Base-by-base conservation (phyloP, 2,888 invertebrate genomes). In the Pseudococcus longispinus region DNA sequence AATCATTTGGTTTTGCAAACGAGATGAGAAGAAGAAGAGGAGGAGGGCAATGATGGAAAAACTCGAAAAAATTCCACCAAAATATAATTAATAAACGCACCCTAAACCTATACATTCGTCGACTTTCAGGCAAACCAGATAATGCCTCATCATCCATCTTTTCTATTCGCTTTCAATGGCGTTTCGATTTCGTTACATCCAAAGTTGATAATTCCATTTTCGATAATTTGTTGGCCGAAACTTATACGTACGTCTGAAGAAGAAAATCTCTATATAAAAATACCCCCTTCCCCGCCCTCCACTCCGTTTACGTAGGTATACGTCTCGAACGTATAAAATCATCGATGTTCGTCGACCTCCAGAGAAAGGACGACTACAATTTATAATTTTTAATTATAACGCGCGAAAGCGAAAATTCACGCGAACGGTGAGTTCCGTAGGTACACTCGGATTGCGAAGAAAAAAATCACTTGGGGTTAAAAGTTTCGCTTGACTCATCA, bases 401-500 rank as follows among this genome's bases (percentile, higher is more conserved):
- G 70, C 18, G 70, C 29, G 70, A 29, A 70, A 29, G 29, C 70
- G 70, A 29, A 29, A 29, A 70, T 26, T 29, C 29, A 29, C 32
- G 29, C 29, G 11, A 37, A 37, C 37, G 37, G 37, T 37, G 37
- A 9, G 8, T 37, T 6, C 37, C 9, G 4, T 9, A 37, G 37
- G 70, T 70, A 29, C 29, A 70, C 70, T 29, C 6, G 18, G 29
- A 70, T 29, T 70, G 70, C 18, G 15, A 70, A 5, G 29, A 29
- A 29, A 70, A 70, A 70, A 70, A 32, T 32, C 18, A 29, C 18
- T 29, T 5, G 70, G 70, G 70, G 70, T 70, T 70, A 70, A 70
- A 70, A 70, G 70, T 70, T 80, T 80, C 77, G 77, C 77, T 80
- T 80, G 77, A 80, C 42, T 80, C 77, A 80, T 80, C 77, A 80